Base-by-base conservation (phyloP, 2,113 vertebrate species). In the Mirounga angustirostris region DNA sequence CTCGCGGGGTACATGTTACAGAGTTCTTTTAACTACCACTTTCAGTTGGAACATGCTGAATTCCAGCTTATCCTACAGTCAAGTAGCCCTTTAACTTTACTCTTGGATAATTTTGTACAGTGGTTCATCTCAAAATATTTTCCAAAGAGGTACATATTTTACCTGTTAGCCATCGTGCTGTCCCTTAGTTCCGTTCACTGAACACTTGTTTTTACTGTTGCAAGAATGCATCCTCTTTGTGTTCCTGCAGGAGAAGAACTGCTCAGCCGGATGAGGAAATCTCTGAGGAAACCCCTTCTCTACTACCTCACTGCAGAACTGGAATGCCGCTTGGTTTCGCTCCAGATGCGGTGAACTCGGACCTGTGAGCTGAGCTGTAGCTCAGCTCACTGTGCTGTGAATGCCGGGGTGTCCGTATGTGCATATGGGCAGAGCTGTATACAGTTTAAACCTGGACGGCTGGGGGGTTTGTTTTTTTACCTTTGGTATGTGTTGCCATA, bases 221-320 rank as follows among this genome's bases (percentile, higher is more conserved):
- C 16, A 80, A 73, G 33, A 78, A 61, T 67, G 56, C 36, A 67
- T 46, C 76, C 30, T 85, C 54, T 67, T 69, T 95, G 22, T 94
- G 52, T 93, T 93, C 21, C 3, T 90, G 11, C 28, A 97, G 97
- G 94, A 89, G 95, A 71, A 67, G 26, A 90, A 46, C 26, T 26
- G 74, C 52, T 65, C n/a, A 26, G 76, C 74, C 28, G 13, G 15
- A 76, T 65, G 91, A 74, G 43, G 36, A 89, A 89, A 30, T 19
- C 1, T 56, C 24, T n/a, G 79, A 96, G 79, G 58, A 93, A 89
- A 91, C 28, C 43, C 7, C 63, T 91, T 63, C 28, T 28, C 15
- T 4, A 61, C 98, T 98, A 98, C 99, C 99, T 98, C 98, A 54
- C 12, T 61, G 8, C 4, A 8, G 3, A n/a, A 43, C 81, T 93